Evolutionary conservation across 2,113 vertebrate species (phyloP).

Genomic region (Indicator maculatus): DNA sequence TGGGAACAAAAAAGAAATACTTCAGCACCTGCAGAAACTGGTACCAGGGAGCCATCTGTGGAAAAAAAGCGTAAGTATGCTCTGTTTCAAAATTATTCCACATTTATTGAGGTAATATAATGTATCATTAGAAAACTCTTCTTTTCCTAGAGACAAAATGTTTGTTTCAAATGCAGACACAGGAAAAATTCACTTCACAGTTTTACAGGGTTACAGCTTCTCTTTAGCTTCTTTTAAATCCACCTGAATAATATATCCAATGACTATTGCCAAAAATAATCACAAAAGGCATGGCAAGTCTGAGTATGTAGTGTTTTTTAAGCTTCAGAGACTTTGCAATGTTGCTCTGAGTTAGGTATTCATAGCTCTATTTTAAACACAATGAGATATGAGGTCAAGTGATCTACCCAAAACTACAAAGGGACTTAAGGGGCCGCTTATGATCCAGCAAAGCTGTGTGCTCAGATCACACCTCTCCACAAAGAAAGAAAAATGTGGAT

Average conservation of each 20-base stretch:
- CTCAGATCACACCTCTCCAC: not conserved
- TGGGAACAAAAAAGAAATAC: slow-evolving; percentile 97
- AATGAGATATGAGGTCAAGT: not conserved
- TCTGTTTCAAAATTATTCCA: not conserved
- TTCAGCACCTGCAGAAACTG: slow-evolving; percentile 97
- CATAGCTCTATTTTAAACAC: not conserved
- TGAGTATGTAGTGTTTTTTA: not conserved
- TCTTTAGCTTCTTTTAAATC: not conserved
- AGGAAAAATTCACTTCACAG: not conserved
- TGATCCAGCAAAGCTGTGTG: not conserved
- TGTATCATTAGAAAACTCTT: rapidly evolving
- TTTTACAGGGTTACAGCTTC: not conserved
- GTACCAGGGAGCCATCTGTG: slow-evolving; percentile 94
- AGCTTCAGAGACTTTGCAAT: not conserved
- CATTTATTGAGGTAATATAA: not conserved
- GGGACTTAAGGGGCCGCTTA: not conserved
- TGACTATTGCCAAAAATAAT: not conserved
- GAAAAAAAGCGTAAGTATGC: slow-evolving; percentile 94
- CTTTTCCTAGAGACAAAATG: not conserved
- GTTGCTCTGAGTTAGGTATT: not conserved
- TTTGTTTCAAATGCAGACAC: not conserved
- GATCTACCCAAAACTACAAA: not conserved
- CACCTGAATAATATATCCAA: not conserved
- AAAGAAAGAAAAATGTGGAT: not conserved
- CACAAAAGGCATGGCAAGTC: not conserved